These are phyloP conservation scores for Drosophila pseudotalamancana DNA, from an alignment of 2,888 invertebrate genomes.

Conservation along the genomic window DNA sequence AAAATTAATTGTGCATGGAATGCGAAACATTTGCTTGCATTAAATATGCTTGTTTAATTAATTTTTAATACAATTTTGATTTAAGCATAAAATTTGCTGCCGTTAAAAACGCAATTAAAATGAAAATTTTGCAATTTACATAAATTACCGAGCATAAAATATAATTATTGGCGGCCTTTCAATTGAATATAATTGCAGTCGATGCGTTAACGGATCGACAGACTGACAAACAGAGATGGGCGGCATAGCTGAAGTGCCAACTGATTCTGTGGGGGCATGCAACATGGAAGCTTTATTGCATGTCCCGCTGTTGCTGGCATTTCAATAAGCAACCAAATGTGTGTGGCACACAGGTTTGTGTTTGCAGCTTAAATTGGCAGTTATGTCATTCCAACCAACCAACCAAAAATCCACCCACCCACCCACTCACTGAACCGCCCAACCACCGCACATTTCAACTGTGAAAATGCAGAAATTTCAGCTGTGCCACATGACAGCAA, in stretches of 20 bases:
- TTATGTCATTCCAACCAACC: slow-evolving; percentile 51
- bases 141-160: slow-evolving; percentile 69
- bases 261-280: slow-evolving; percentile 14
- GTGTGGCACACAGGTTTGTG: slow-evolving; percentile 1
- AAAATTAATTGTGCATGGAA: slow-evolving; percentile 9
- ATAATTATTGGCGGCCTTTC: slow-evolving; percentile 64
- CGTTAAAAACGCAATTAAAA: slow-evolving; percentile 54
- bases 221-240: slow-evolving; percentile 19
- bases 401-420: no score
- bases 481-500: slow-evolving; percentile 56
- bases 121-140: slow-evolving; percentile 73
- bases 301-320: slow-evolving; percentile 39
- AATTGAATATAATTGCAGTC: slow-evolving; percentile 73
- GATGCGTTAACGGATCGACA: slow-evolving; percentile 19
- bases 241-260: not conserved
- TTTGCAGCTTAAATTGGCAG: slow-evolving; percentile 59
- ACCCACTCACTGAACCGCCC: slow-evolving; percentile 4
- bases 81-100: not conserved
- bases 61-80: slow-evolving; percentile 36
- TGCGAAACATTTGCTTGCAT: not conserved
- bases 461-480: slow-evolving; percentile 55
- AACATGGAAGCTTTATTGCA: slow-evolving; percentile 4
- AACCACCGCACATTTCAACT: slow-evolving; percentile 30
- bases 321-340: slow-evolving; percentile 42
- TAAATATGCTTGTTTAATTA: slow-evolving; percentile 31